A percentile compares a stretch with the other conserved stretches of the same genome.
phyloP scores from a whole-genome alignment of 2,797 vertebrate species.

The Steatocranus sp. region DNA sequence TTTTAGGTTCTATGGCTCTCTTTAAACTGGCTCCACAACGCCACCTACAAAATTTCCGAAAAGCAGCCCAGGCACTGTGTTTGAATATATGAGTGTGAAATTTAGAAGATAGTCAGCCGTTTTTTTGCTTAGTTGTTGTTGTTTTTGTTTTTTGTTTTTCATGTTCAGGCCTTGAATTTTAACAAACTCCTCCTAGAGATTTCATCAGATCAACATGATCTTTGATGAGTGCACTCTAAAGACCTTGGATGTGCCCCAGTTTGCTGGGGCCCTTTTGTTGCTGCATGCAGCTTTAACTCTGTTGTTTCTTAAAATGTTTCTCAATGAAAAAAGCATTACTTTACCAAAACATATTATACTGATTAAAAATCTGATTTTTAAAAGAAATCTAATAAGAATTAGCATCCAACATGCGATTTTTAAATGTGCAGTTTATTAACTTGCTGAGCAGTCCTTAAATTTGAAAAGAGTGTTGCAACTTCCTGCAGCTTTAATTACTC shows the following conservation, averaged over 20 bases:
- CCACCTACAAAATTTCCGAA: not conserved
- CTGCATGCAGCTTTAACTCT: not conserved
- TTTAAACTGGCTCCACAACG: not conserved
- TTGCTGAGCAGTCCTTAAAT: not conserved
- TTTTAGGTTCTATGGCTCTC: not conserved
- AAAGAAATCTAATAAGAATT: not conserved
- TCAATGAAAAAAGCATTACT: not conserved
- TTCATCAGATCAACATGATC: not conserved
- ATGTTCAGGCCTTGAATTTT: not conserved
- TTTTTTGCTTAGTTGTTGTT: fast-evolving
- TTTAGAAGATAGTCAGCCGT: not conserved
- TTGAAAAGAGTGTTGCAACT: not conserved
- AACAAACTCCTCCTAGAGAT: not conserved
- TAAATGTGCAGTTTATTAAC: not conserved
- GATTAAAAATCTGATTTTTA: fast-evolving
- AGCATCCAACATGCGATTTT: not conserved
- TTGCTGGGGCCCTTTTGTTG: not conserved
- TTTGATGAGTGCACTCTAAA: not conserved
- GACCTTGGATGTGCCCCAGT: not conserved
- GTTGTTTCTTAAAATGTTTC: not conserved
- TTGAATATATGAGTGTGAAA: not conserved
- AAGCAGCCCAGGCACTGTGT: not conserved
- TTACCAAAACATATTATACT: not conserved
- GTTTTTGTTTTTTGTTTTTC: fast-evolving
- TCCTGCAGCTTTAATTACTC: not conserved